Base-by-base conservation (phyloP, 2,888 invertebrate species). In the Allophyes oxyacanthae region DNA sequence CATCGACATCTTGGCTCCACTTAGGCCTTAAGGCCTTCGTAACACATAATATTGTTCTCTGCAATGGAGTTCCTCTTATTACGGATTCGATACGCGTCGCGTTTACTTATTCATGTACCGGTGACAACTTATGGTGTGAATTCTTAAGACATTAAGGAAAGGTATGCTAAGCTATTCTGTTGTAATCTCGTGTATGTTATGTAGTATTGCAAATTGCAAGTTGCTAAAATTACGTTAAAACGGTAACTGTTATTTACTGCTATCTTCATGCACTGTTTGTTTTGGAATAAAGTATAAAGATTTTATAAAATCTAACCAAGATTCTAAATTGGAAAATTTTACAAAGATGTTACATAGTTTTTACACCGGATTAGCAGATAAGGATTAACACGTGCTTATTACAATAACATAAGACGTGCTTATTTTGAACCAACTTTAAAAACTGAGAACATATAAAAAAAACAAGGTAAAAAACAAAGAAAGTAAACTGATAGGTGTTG, bases 1-100 rank as follows among this genome's bases (percentile, higher is more conserved):
- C 96, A 97, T 97, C 76, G 95, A 95, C 95, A 95, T 95, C 77
- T 72, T 87, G 72, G 80, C 81, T 86, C 79, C 83, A 80, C 78
- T 76, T 79, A 73, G 83, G 83, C 87, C 87, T 85, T 84, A 79
- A 75, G 86, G 88, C 85, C 84, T 73, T 66, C 65, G 78, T 77
- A 77, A 72, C 81, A 83, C 92, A 92, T 91, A 86, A 85, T 87
- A 88, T 77, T 79, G 78, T 78, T 79, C 81, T 81, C 89, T 90
- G 84, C 55, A 84, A 89, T 71, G 52, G 70, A 68, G 75, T 73
- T 77, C 75, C 72, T 75, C 76, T 78, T 82, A 89, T 91, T 89
- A 89, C 73, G 72, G 81, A 92, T 93, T 93, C 92, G 91, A 88
- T 82, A 80, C 89, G 83, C 89, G 83, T 83, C 75, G 72, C 66